phyloP scores from a whole-genome alignment of 2,113 vertebrate species.

The Oryzias javanicus region DNA sequence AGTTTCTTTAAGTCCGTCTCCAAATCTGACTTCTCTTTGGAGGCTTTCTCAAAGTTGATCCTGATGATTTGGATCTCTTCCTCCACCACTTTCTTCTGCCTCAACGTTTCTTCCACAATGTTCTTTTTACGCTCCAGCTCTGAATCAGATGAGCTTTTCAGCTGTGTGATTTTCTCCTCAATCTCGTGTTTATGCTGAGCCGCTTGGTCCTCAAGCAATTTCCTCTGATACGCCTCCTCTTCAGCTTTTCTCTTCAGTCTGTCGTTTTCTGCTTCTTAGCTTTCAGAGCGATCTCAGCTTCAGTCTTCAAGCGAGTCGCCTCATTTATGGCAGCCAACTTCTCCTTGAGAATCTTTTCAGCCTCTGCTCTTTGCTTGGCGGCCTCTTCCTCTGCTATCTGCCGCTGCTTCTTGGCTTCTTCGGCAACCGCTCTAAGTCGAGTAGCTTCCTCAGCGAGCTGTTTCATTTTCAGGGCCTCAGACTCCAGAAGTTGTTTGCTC shows the following conservation, averaged over 20 bases:
- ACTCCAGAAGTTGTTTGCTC: conserved; percentile 91
- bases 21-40: conserved; percentile 84
- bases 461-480: conserved; percentile 87
- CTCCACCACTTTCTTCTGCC: conserved; percentile 88
- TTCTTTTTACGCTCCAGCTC: conserved; percentile 88
- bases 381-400: conserved; percentile 91
- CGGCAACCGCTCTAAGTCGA: conserved; percentile 82
- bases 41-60: conserved; percentile 86
- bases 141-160: conserved; percentile 84
- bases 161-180: conserved; percentile 86
- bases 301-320: conserved; percentile 86
- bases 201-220: conserved; percentile 90
- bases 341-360: conserved; percentile 90
- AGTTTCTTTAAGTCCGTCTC: conserved; percentile 88
- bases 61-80: conserved; percentile 92
- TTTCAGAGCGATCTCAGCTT: conserved; percentile 90
- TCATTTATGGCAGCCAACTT: conserved; percentile 90
- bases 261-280: conserved; percentile 95
- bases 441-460: conserved; percentile 91
- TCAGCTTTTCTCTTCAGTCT: conserved; percentile 89
- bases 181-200: conserved; percentile 92
- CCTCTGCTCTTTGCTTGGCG: conserved; percentile 83
- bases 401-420: conserved; percentile 91
- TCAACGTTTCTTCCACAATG: conserved; percentile 88
- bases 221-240: conserved; percentile 92